phyloP scores from a whole-genome alignment of 2,113 vertebrate species.

The Oryzias curvinotus region DNA sequence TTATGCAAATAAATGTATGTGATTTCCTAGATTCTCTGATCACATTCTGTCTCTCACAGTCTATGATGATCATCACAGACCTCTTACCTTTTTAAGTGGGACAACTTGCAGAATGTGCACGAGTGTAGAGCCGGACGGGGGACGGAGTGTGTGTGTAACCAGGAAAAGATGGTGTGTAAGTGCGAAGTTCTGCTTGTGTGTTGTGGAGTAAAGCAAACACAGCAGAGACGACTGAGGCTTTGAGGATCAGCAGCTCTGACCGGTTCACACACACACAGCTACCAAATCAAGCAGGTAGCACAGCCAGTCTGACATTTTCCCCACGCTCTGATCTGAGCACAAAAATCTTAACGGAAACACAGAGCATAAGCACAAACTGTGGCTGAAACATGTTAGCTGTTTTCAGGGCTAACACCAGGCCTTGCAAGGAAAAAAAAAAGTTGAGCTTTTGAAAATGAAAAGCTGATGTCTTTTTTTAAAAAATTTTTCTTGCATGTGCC shows the following conservation, averaged over 20 bases:
- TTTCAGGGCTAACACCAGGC: conserved; percentile 24
- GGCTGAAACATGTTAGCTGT: conserved; percentile 6
- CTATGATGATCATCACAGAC: too few relatives aligned
- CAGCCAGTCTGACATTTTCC: conserved; percentile 61
- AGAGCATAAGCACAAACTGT: conserved; percentile 13
- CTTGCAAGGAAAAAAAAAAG: conserved; percentile 12
- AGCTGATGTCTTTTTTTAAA: conserved; percentile 52
- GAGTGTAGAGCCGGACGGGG: conserved; percentile 20
- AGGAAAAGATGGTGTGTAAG: conserved; percentile 3
- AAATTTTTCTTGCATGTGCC: conserved; percentile 40
- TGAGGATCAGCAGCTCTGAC: conserved; percentile 65
- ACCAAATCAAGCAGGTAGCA: conserved; percentile 46
- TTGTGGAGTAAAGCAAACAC: conserved; percentile 51
- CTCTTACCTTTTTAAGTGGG: too few relatives aligned
- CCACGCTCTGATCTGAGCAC: conserved; percentile 39
- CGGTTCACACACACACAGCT: conserved; percentile 44
- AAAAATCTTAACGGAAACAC: conserved; percentile 34
- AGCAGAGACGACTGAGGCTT: conserved; percentile 52
- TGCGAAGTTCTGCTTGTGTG: conserved; percentile 20
- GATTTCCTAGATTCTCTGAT: too few relatives aligned
- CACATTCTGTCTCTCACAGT: too few relatives aligned
- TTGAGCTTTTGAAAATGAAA: conserved; percentile 36
- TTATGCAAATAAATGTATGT: too few relatives aligned
- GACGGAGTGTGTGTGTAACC: conserved; percentile 19
- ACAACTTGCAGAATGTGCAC: conserved; percentile 33